phyloP scores from a whole-genome alignment of 2,888 invertebrate species.

The Temnothorax unifasciatus region DNA sequence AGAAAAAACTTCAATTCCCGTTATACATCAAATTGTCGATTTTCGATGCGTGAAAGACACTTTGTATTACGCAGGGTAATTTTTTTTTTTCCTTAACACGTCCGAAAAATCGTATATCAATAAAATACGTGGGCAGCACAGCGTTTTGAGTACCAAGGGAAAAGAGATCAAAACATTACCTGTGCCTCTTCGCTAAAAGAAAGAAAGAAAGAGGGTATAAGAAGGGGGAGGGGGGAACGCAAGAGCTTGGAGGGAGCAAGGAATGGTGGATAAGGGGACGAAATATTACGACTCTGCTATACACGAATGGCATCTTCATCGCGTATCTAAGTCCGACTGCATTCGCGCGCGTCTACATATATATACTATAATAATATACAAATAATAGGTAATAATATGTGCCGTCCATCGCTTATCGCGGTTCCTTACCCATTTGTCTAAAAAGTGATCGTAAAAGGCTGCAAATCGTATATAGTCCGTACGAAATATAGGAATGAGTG shows the following conservation, averaged over 20 bases:
- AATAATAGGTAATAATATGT: slow-evolving; percentile 73
- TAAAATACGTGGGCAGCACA: slow-evolving; percentile 74
- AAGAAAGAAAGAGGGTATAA: slow-evolving; percentile 45
- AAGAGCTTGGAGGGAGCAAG: background rate
- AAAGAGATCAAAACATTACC: slow-evolving; percentile 50
- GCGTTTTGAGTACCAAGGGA: slow-evolving; percentile 63
- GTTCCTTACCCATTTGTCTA: slow-evolving; percentile 28
- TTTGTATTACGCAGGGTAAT: slow-evolving; percentile 77
- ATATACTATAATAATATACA: slow-evolving; percentile 83
- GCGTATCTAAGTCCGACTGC: slow-evolving; percentile 59
- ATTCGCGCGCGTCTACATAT: slow-evolving; percentile 76
- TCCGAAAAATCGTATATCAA: slow-evolving; percentile 71
- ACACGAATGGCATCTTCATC: slow-evolving; percentile 52
- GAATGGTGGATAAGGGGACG: slow-evolving; percentile 13
- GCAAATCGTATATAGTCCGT: slow-evolving; percentile 40
- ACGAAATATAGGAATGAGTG: slow-evolving; percentile 51
- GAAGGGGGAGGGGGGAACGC: background rate
- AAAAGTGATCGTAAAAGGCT: slow-evolving; percentile 60
- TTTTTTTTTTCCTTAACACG: slow-evolving; percentile 65
- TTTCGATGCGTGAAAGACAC: slow-evolving; percentile 82
- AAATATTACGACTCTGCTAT: slow-evolving; percentile 55
- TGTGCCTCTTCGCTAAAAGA: slow-evolving; percentile 61
- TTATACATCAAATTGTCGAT: slow-evolving; percentile 80
- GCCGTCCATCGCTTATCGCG: slow-evolving; percentile 71
- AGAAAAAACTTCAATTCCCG: slow-evolving; percentile 82